Base-by-base conservation (phyloP, 2,113 vertebrate species). In the Puntigrus tetrazona region DNA sequence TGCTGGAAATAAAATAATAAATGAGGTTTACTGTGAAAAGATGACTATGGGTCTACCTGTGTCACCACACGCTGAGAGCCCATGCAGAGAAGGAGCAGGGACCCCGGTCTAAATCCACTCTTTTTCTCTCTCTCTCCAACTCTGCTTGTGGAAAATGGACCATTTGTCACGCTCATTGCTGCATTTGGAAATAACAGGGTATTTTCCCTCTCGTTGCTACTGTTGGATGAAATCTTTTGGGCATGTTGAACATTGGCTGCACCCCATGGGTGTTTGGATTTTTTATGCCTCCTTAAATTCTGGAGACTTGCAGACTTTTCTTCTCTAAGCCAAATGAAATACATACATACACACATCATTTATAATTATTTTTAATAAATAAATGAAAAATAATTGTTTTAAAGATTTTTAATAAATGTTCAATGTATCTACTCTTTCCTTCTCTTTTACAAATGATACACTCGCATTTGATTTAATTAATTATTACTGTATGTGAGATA, bases 221-320 rank as follows among this genome's bases (percentile, higher is more conserved):
- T 80, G 86, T 84, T 84, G 50, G 83, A 41, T 8, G 67, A 85
- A 91, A 88, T 86, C 84, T 36, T 73, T 90, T 77, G 80, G 79
- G 45, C 57, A 77, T 63, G 63, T 78, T 70, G 89, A 91, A 89
- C 75, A 69, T 78, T 94, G 93, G 57, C 82, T 67, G 73, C 72
- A 77, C 31, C 73, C 82, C 34, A 43, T 76, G 57, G 57, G 77
- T 80, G 78, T 80, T 67, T 80, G 27, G 59, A 80, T 80, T 80
- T 80, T 31, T 67, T 31, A 80, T 80, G 78, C 78, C 41, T 80
- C 11, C 77, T 80, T 47, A 80, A 80, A 67, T 29, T 47, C 59
- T 47, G 41, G 41, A 80, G 38, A 67, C 43, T 67, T 61, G 10
- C 25, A 14, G 41, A 47, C n/a, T 67, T 80, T 47, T 22, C 73